Conservation (phyloP, 2,113 vertebrate species). For the Prietella phreatophila region DNA sequence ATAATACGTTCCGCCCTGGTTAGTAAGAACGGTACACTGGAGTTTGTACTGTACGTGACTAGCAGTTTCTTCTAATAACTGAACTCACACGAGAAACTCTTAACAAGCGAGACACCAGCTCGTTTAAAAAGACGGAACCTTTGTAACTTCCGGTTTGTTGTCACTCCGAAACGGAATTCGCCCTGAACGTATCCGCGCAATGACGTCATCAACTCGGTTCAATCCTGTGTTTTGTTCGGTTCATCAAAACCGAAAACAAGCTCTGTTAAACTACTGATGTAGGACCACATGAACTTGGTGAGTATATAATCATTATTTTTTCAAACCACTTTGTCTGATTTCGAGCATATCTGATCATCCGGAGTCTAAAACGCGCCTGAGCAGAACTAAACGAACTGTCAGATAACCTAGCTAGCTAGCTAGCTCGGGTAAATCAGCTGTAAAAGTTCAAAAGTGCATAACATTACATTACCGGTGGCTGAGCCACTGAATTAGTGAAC, state of each 20-base stretch:
- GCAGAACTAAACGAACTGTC: neutral
- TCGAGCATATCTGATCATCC: neutral
- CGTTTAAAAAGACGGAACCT: neutral
- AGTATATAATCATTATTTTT: neutral
- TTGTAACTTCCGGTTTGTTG: slow-evolving; percentile 12
- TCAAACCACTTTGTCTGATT: neutral
- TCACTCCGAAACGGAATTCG: slow-evolving; percentile 1
- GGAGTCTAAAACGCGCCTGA: neutral
- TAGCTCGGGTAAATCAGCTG: neutral
- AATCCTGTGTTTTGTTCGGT: neutral
- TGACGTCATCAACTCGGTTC: neutral
- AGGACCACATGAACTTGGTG: neutral
- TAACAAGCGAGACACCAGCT: no score
- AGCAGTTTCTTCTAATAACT: neutral
- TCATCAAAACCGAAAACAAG: neutral
- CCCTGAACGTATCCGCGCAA: neutral
- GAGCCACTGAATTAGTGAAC: neutral
- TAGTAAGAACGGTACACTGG: no score
- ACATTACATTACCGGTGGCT: neutral
- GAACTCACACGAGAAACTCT: neutral
- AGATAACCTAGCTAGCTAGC: neutral
- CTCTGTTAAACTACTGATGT: neutral
- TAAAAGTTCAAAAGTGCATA: neutral
- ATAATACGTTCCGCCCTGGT: slow-evolving; percentile 2
- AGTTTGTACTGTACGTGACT: neutral